These are phyloP conservation scores for Heliconius himera DNA, from an alignment of 1,140 invertebrate species.

Conservation along the genomic window DNA sequence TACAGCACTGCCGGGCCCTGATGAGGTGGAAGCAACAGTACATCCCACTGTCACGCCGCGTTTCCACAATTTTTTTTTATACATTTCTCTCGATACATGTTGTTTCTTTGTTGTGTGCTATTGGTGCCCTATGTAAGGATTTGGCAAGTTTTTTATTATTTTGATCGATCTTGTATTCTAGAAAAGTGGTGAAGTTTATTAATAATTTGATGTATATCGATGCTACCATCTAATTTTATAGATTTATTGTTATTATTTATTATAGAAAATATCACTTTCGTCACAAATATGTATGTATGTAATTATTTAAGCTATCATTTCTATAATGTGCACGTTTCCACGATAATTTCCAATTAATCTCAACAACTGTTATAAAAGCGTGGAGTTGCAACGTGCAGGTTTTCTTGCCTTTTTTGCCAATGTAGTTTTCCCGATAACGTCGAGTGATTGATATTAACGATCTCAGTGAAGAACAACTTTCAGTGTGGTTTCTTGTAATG, in stretches of 20 bases:
- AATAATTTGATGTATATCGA: too few relatives aligned
- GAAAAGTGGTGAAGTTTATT: not conserved
- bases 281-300: not conserved
- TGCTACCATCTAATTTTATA: too few relatives aligned
- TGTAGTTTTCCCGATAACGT: slow-evolving; percentile 7
- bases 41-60: slow-evolving; percentile 10
- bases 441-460: slow-evolving; percentile 2
- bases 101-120: not conserved
- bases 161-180: not conserved
- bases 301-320: not conserved
- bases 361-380: not conserved
- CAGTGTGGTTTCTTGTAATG: not conserved
- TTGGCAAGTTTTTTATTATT: not conserved
- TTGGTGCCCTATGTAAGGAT: not conserved
- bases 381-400: not conserved
- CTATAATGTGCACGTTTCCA: not conserved
- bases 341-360: slow-evolving; percentile 15
- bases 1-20: slow-evolving; percentile 34
- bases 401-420: not conserved
- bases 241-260: too few relatives aligned
- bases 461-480: not conserved
- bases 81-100: not conserved
- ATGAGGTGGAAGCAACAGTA: slow-evolving; percentile 25
- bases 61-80: slow-evolving; percentile 18
- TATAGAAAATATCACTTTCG: not conserved